Conservation (phyloP, 2,797 vertebrate genomes). For the Phataginus tricuspis region DNA sequence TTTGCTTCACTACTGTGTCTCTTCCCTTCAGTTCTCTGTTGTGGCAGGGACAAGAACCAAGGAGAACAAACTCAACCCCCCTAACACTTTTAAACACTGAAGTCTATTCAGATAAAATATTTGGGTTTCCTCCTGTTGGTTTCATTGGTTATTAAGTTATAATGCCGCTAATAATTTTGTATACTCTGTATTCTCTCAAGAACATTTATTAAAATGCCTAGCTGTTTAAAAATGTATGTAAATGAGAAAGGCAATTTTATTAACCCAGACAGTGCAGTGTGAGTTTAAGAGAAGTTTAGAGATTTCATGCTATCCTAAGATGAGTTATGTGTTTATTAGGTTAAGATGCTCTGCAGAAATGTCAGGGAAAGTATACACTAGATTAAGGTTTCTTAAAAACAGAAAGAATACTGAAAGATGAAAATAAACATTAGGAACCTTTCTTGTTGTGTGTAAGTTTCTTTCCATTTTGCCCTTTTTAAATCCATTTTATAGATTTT, state of each 20-base stretch:
- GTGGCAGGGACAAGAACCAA: too few species aligned
- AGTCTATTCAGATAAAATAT: neutral
- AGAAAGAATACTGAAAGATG: conserved; percentile 1
- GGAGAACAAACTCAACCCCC: too few species aligned
- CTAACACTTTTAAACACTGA: conserved; percentile 44
- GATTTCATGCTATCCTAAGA: neutral
- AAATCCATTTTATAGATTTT: conserved; percentile 26
- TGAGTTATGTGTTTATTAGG: conserved; percentile 43
- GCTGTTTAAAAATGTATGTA: neutral
- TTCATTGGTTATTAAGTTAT: conserved; percentile 38
- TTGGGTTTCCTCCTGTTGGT: neutral
- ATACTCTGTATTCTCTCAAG: neutral
- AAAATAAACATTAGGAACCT: neutral
- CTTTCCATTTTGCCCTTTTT: neutral
- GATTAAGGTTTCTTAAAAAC: neutral
- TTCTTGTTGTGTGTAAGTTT: neutral
- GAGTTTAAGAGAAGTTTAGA: neutral
- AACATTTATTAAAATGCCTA: conserved; percentile 54
- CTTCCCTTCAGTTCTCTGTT: too few species aligned
- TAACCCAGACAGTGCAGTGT: conserved; percentile 18
- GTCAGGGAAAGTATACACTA: neutral
- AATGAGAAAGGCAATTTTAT: conserved; percentile 47
- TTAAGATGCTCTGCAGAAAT: conserved; percentile 2
- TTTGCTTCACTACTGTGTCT: too few species aligned
- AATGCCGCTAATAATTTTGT: conserved; percentile 45